phyloP scores from a whole-genome alignment of 2,797 vertebrate species.

The Bradypodion ventrale region DNA sequence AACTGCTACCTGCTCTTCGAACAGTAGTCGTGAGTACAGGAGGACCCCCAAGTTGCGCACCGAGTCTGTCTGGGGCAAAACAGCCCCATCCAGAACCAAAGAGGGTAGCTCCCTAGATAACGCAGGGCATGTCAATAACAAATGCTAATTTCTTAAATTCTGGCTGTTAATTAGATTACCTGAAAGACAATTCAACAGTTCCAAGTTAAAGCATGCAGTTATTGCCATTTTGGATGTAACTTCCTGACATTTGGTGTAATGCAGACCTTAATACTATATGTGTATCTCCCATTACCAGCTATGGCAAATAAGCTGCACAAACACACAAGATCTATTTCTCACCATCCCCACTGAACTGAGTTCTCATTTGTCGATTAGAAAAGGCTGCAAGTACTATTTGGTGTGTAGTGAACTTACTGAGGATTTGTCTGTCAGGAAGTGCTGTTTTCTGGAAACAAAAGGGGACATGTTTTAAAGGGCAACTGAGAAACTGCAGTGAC shows the following conservation, averaged over 20 bases:
- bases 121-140: not conserved
- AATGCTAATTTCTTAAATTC: not conserved
- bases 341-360: not conserved
- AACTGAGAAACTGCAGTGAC: not conserved
- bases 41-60: too few relatives aligned
- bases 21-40: too few relatives aligned
- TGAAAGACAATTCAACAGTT: not conserved
- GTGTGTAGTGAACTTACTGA: not conserved
- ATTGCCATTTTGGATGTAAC: not conserved
- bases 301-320: not conserved
- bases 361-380: not conserved
- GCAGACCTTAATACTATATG: not conserved
- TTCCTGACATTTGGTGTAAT: not conserved
- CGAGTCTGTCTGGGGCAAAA: too few relatives aligned
- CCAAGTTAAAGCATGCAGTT: not conserved
- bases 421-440: not conserved
- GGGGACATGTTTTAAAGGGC: constrained; percentile 25
- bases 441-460: not conserved
- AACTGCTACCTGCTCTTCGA: too few relatives aligned
- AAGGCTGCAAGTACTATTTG: not conserved
- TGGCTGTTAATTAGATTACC: not conserved
- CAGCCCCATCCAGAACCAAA: too few relatives aligned
- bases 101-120: too few relatives aligned
- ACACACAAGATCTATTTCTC: not conserved
- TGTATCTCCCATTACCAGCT: not conserved